Percentiles rank a stretch among this genome's conserved stretches.
Conservation (phyloP, 2,113 vertebrate genomes). For the Mus musculus region GRCm39 chr15:95961501-95962000, state of each 20-base stretch:
- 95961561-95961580: not conserved
- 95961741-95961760: not conserved
- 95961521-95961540: not conserved
- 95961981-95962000: too few relatives aligned
- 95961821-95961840: not conserved
- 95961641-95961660: not conserved
- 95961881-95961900: not conserved
- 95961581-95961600: not conserved
- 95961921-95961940: too few relatives aligned
- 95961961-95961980: too few relatives aligned
- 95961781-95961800: not conserved
- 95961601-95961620: not conserved
- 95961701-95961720: not conserved
- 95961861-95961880: fast-evolving
- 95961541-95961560: not conserved
- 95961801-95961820: not conserved
- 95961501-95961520: not conserved
- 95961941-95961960: too few relatives aligned
- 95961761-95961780: not conserved
- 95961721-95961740: not conserved
- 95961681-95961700: not conserved
- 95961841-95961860: not conserved
- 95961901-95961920: not conserved
- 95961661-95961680: constrained; percentile 9
- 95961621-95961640: not conserved